phyloP scores from a whole-genome alignment of 2,888 invertebrate species.

The Blera fallax region DNA sequence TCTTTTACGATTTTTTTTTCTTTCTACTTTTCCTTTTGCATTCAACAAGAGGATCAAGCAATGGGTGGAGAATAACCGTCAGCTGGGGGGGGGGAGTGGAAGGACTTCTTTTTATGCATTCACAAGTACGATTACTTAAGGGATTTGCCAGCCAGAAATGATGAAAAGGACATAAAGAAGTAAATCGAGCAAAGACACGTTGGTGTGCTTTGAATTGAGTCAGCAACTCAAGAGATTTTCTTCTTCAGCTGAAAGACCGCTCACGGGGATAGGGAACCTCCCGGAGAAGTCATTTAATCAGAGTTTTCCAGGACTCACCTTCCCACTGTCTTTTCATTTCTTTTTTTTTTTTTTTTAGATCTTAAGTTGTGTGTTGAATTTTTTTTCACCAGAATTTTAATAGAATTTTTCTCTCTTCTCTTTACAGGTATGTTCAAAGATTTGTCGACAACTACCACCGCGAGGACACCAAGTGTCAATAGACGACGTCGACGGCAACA shows the following conservation, averaged over 20 bases:
- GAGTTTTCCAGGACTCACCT: slow-evolving; percentile 32
- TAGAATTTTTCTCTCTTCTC: slow-evolving; percentile 40
- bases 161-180: slow-evolving; percentile 70
- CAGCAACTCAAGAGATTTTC: slow-evolving; percentile 61
- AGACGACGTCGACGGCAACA: slow-evolving; percentile 30
- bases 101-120: slow-evolving; percentile 35
- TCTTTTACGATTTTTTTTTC: slow-evolving; percentile 2
- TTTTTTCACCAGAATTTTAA: slow-evolving; percentile 27
- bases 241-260: background rate
- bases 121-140: slow-evolving; percentile 72
- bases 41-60: slow-evolving; percentile 64
- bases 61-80: background rate
- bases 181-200: slow-evolving; percentile 69
- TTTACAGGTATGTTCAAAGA: slow-evolving; percentile 68
- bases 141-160: slow-evolving; percentile 71
- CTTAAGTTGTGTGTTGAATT: slow-evolving; percentile 17
- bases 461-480: slow-evolving; percentile 61
- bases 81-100: background rate
- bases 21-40: slow-evolving; percentile 31
- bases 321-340: background rate
- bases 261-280: slow-evolving; percentile 4
- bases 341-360: slow-evolving; percentile 14
- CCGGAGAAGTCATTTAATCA: slow-evolving; percentile 68
- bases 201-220: slow-evolving; percentile 55
- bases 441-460: slow-evolving; percentile 42